Evolutionary conservation across 2,888 invertebrate genomes (phyloP).

Genomic region (Leptinotarsa haldemani): DNA sequence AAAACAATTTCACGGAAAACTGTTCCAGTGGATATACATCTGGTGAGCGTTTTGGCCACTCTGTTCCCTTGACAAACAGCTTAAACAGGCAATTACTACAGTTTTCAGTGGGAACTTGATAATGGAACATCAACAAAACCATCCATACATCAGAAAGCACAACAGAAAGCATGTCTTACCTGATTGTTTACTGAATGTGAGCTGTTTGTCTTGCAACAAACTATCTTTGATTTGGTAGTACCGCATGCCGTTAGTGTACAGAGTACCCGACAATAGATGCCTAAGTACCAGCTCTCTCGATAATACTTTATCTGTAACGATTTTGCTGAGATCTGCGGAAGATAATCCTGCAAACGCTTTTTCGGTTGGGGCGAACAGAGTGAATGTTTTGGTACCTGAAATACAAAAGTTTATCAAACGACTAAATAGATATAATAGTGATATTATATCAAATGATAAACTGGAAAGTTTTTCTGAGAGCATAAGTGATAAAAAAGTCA

Average conservation of each 20-base stretch:
- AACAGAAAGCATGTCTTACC: slow-evolving; percentile 65
- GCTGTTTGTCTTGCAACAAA: slow-evolving; percentile 78
- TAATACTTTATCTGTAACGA: slow-evolving; percentile 73
- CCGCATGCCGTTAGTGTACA: slow-evolving; percentile 88
- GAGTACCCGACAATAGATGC: slow-evolving; percentile 81
- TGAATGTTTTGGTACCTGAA: slow-evolving; percentile 83
- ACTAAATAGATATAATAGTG: not conserved
- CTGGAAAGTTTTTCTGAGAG: not conserved
- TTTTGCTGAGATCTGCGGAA: slow-evolving; percentile 71
- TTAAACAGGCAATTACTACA: no score
- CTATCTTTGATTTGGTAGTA: slow-evolving; percentile 88
- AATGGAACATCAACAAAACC: no score
- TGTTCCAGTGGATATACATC: no score
- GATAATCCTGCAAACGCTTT: slow-evolving; percentile 79
- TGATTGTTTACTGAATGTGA: slow-evolving; percentile 84
- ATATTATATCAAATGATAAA: not conserved
- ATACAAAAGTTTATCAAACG: not conserved
- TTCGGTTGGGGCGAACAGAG: slow-evolving; percentile 87
- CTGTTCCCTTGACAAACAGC: no score
- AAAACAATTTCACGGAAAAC: no score
- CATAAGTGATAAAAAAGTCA: not conserved
- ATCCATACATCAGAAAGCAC: not conserved
- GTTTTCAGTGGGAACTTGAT: no score
- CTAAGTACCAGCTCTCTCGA: slow-evolving; percentile 81
- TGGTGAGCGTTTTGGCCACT: no score